These are phyloP conservation scores for Parazoanthus atlanticus DNA, from an alignment of 92 coral and sea anemone species.

Conservation along the genomic window DNA sequence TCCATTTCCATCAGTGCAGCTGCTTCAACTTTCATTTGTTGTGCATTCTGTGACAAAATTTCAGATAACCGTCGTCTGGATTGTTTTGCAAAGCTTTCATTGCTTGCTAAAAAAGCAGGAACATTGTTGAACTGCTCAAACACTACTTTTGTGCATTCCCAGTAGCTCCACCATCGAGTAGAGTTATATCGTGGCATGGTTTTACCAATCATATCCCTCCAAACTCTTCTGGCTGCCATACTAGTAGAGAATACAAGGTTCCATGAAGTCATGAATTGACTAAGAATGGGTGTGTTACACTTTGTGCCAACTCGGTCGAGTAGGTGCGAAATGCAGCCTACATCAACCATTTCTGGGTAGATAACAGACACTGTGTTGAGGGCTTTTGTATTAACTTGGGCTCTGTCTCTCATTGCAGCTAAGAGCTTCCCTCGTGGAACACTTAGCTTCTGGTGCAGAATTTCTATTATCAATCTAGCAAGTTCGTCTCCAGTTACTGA, in stretches of 20 bases:
- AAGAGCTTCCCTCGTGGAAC: slow-evolving; percentile 38
- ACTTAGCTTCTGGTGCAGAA: slow-evolving; percentile 47
- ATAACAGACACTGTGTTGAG: slow-evolving; percentile 23
- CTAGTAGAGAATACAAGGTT: background rate
- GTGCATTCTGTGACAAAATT: background rate
- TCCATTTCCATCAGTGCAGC: slow-evolving; percentile 9
- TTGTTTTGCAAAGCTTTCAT: slow-evolving; percentile 13
- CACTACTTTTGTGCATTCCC: slow-evolving; percentile 22
- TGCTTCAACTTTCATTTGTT: slow-evolving; percentile 5
- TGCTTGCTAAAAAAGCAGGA: background rate
- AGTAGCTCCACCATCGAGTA: slow-evolving; percentile 18
- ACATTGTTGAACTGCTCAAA: background rate
- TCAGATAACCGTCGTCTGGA: slow-evolving; percentile 7
- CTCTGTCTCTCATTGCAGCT: slow-evolving; percentile 57
- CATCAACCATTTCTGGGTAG: slow-evolving; percentile 32
- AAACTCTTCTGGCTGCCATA: background rate
- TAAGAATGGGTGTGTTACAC: background rate
- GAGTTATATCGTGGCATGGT: slow-evolving; percentile 12
- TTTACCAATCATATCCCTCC: background rate
- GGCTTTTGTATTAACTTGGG: slow-evolving; percentile 32
- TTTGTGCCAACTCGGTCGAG: background rate
- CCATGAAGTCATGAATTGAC: background rate
- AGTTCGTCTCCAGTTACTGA: slow-evolving; percentile 42
- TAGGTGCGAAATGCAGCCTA: slow-evolving; percentile 24
- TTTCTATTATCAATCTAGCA: slow-evolving; percentile 32